A percentile compares a stretch with the other conserved stretches of the same genome.
Conservation (phyloP, 2,888 invertebrate species). For the Heteromyza rotundicornis region DNA sequence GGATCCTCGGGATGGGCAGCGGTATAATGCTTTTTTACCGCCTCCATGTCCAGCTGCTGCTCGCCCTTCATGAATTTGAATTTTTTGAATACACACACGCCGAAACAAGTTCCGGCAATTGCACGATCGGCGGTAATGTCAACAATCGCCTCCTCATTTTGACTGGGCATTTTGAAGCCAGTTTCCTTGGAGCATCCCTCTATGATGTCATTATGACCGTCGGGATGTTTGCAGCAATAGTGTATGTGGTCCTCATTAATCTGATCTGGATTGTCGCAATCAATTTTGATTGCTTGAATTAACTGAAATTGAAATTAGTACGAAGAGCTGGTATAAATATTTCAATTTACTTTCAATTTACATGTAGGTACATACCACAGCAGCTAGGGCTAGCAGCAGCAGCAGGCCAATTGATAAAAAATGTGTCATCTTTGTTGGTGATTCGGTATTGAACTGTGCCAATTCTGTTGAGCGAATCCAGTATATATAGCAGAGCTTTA, state of each 20-base stretch:
- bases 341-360: too few species aligned
- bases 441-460: neutral
- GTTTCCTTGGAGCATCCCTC: constrained; percentile 41
- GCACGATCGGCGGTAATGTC: constrained; percentile 44
- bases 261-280: constrained; percentile 39
- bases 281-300: constrained; percentile 31
- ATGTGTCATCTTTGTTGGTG: neutral
- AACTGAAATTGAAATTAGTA: too few species aligned
- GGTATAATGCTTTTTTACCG: constrained; percentile 32
- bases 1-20: constrained; percentile 33
- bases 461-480: neutral
- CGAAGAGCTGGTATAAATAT: too few species aligned
- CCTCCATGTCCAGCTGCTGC: constrained; percentile 39
- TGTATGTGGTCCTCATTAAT: constrained; percentile 47
- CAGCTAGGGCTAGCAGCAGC: neutral
- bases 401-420: neutral
- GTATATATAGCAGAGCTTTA: neutral
- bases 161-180: constrained; percentile 37
- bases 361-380: too few species aligned
- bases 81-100: constrained; percentile 40
- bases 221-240: constrained; percentile 49
- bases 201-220: constrained; percentile 44
- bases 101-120: constrained; percentile 44
- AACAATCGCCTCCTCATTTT: constrained; percentile 42
- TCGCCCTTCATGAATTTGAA: constrained; percentile 37